These are phyloP conservation scores for Dinocampus coccinellae DNA, from an alignment of 2,888 invertebrate species.

Conservation along the genomic window DNA sequence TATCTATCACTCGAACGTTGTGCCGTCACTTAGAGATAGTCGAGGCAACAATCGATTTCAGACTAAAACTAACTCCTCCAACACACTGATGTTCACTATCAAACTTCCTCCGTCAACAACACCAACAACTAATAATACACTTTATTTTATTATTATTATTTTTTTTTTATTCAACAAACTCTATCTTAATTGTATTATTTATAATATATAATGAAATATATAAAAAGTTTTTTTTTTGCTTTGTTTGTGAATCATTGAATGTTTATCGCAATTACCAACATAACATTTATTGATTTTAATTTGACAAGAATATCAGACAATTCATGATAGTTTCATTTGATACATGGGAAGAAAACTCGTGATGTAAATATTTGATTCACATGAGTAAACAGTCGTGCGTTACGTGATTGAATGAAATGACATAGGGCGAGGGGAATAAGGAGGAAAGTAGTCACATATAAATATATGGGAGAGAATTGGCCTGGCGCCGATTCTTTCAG, in stretches of 20 bases:
- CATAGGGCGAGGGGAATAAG: neutral
- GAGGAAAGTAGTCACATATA: neutral
- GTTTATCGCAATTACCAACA: neutral
- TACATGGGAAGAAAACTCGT: neutral
- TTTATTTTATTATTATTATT: neutral
- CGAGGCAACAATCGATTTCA: conserved; percentile 42
- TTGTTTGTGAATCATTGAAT: too few species aligned
- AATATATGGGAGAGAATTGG: conserved; percentile 2
- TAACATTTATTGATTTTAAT: neutral
- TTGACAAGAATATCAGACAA: neutral
- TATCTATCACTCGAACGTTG: conserved; percentile 18
- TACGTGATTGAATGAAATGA: neutral
- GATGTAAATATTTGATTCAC: neutral
- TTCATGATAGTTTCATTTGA: neutral
- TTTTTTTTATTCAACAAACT: neutral
- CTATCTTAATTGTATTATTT: neutral
- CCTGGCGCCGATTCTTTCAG: conserved; percentile 21
- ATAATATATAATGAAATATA: too few species aligned
- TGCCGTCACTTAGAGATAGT: conserved; percentile 20
- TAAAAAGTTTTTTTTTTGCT: too few species aligned
- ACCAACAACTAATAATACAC: neutral
- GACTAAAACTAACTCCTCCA: conserved; percentile 42
- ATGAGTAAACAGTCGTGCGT: neutral
- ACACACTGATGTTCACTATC: conserved; percentile 34
- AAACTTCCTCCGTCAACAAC: conserved; percentile 1